Base-by-base conservation (phyloP, 2,797 vertebrate genomes). In the Meriones psammophilus region DNA sequence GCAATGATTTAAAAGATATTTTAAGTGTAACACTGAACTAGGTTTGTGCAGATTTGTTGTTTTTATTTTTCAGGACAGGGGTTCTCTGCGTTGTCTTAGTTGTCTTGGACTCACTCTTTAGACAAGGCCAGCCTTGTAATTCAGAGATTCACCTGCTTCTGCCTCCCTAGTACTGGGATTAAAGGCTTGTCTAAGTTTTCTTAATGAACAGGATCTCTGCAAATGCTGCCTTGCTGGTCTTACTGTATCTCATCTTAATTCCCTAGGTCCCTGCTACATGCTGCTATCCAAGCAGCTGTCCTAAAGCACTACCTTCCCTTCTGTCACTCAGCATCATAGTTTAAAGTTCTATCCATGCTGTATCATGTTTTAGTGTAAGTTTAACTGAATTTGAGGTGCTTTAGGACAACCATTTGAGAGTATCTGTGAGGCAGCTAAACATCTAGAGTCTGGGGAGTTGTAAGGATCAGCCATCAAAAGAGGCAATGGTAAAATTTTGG, bases 1-100 rank as follows among this genome's bases (percentile, higher is more conserved):
- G 64, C 84, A 91, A 14, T 78, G 46, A 93, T 83, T 33, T 93
- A 84, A 85, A 96, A 95, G 69, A 20, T 84, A 84, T 18, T 62
- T 80, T 77, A 80, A 88, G 46, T 64, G 85, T 92, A 95, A 69
- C 36, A n/a, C 8, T 96, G 42, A 92, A 76, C 36, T 73, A 91
- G 69, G 88, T 56, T 28, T n/a, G 3, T 8, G 5, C 33, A 92
- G 54, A 42, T 42, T 12, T 22, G n/a, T 50, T 73, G 13, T 60
- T 79, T 62, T 81, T 8, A 58, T 81, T 81, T 81, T 62, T 60
- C 30, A 26, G 62, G 24, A 39, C 36, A 83, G 58, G 26, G 58
- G 10, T 64, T 80, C 33, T 56, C 30, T 56, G 33, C n/a, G 18
- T 80, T 58, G 77, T 4, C 33, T 26, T n/a, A 54, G 58, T n/a